Conservation (phyloP, 2,888 invertebrate genomes). For the Aquatica leii region DNA sequence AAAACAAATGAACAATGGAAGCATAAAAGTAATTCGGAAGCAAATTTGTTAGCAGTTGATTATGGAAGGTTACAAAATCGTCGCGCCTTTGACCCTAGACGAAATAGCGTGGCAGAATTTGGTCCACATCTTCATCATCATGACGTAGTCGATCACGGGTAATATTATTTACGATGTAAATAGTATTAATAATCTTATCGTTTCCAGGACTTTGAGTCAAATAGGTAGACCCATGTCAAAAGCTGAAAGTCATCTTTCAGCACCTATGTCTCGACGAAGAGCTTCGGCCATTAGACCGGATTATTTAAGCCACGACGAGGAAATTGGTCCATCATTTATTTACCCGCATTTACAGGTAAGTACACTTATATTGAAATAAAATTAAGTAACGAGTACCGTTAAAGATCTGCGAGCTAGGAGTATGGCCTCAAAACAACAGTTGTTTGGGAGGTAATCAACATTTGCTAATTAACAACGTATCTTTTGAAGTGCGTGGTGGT, state of each 20-base stretch:
- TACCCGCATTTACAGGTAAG: constrained; percentile 73
- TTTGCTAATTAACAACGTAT: constrained; percentile 69
- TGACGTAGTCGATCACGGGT: constrained; percentile 66
- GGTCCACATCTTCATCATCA: constrained; percentile 59
- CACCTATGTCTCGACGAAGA: constrained; percentile 63
- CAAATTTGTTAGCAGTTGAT: constrained; percentile 78
- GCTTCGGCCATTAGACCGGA: constrained; percentile 67
- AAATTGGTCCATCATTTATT: constrained; percentile 61
- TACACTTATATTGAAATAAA: constrained; percentile 24
- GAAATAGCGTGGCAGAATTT: constrained; percentile 70
- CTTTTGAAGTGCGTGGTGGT: constrained; percentile 89
- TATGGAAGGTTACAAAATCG: constrained; percentile 57
- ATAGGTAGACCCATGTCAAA: constrained; percentile 69
- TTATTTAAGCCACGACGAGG: constrained; percentile 66
- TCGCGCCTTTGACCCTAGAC: constrained; percentile 59
- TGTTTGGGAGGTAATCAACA: constrained; percentile 52
- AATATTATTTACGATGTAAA: background rate
- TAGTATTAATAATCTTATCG: constrained; percentile 17
- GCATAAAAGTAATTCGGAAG: constrained; percentile 83
- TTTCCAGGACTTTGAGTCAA: constrained; percentile 33
- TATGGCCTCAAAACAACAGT: constrained; percentile 38
- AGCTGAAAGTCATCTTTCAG: constrained; percentile 70
- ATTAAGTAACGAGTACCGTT: background rate
- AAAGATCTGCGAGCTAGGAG: constrained; percentile 44
- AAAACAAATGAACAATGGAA: constrained; percentile 57